These are phyloP conservation scores for Xiphydria camelus DNA, from an alignment of 2,888 invertebrate species.

Conservation along the genomic window DNA sequence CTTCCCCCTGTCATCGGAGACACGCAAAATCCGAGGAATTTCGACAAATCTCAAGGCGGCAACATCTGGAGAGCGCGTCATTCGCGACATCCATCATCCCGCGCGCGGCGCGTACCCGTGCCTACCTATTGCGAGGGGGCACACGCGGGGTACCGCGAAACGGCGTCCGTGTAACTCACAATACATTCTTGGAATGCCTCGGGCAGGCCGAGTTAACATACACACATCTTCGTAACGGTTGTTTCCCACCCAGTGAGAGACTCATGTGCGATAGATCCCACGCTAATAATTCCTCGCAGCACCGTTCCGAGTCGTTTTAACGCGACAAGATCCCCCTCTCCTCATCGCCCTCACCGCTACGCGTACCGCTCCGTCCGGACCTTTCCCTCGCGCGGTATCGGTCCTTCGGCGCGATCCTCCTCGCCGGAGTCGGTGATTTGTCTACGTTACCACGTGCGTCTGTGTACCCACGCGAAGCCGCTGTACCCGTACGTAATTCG, in stretches of 20 bases:
- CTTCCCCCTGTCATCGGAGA: too few relatives aligned
- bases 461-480: constrained; percentile 13
- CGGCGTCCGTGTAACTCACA: constrained; percentile 24
- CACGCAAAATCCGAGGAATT: constrained; percentile 11
- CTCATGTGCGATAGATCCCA: constrained; percentile 44
- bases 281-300: constrained; percentile 45
- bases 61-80: constrained; percentile 1
- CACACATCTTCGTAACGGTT: constrained; percentile 44
- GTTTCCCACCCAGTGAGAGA: constrained; percentile 30
- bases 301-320: constrained; percentile 27
- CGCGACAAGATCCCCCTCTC: constrained; percentile 23
- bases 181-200: constrained; percentile 48
- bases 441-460: constrained; percentile 22
- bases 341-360: neutral
- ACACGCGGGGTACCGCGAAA: constrained; percentile 17
- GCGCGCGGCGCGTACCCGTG: constrained; percentile 1
- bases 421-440: constrained; percentile 22
- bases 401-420: too few relatives aligned
- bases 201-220: constrained; percentile 9
- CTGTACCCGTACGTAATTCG: neutral
- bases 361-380: neutral
- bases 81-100: constrained; percentile 2
- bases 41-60: constrained; percentile 4
- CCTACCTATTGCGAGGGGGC: constrained; percentile 8
- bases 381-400: too few relatives aligned